Percentiles rank a stretch among this genome's conserved stretches.
Evolutionary conservation across 2,113 vertebrate genomes (phyloP).

Genomic region (Barnardius zonarius): DNA sequence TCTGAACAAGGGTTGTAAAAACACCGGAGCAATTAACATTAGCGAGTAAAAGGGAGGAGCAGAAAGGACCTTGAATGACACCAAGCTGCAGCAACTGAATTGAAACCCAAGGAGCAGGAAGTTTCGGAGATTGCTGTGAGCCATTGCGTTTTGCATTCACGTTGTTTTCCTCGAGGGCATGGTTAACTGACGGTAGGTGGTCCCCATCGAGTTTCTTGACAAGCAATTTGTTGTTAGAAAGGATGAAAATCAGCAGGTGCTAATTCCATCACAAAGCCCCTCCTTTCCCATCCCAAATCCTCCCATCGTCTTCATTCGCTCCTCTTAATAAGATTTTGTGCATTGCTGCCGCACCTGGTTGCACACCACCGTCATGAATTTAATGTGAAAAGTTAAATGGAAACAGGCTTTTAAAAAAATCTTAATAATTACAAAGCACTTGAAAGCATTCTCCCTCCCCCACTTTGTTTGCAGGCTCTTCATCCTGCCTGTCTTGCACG

Average conservation of each 20-base stretch:
- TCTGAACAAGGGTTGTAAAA: not conserved
- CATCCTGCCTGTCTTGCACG: not conserved
- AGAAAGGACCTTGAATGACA: not conserved
- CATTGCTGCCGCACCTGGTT: not conserved
- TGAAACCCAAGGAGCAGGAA: not conserved
- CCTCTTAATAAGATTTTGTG: slow-evolving; percentile 33
- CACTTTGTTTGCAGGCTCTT: not conserved
- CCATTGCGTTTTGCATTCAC: not conserved
- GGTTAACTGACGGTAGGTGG: not conserved
- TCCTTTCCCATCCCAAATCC: not conserved
- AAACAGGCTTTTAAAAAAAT: slow-evolving; percentile 6
- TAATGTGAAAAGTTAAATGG: slow-evolving; percentile 33
- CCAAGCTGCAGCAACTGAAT: not conserved
- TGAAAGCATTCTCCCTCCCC: not conserved
- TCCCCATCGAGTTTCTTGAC: slow-evolving; percentile 1
- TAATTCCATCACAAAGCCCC: slow-evolving; percentile 21
- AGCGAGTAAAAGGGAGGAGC: not conserved
- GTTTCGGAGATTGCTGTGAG: not conserved
- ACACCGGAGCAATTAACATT: not conserved
- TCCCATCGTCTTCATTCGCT: not conserved
- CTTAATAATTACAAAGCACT: not conserved
- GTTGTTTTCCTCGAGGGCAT: slow-evolving; percentile 6
- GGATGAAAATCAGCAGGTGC: slow-evolving; percentile 33
- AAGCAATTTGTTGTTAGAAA: slow-evolving; percentile 10
- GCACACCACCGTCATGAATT: not conserved